These are phyloP conservation scores for Dinocampus coccinellae DNA, from an alignment of 2,888 invertebrate species.

Conservation along the genomic window DNA sequence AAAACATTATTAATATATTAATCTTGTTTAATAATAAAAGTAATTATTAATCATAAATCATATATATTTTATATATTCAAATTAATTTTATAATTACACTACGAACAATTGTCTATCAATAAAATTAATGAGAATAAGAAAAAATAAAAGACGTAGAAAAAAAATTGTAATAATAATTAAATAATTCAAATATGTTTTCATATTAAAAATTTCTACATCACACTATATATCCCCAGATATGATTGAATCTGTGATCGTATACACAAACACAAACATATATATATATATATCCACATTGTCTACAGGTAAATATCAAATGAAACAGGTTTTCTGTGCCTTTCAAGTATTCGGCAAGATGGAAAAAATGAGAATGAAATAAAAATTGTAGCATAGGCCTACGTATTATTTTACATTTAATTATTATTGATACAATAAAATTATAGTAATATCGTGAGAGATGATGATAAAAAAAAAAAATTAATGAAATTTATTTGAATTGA, in stretches of 20 bases:
- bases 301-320: conserved; percentile 11
- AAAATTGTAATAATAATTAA: too few species aligned
- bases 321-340: conserved; percentile 21
- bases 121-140: too few species aligned
- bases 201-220: not conserved
- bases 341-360: conserved; percentile 15
- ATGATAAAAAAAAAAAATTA: not conserved
- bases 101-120: too few species aligned
- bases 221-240: not conserved
- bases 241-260: not conserved
- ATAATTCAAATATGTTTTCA: too few species aligned
- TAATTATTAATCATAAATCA: too few species aligned
- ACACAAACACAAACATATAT: not conserved
- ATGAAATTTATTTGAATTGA: not conserved
- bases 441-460: not conserved
- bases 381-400: not conserved
- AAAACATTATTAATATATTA: conserved; percentile 10
- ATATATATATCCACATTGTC: conserved; percentile 38
- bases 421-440: not conserved
- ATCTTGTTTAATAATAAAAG: too few species aligned
- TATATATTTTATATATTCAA: too few species aligned
- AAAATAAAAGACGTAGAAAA: too few species aligned
- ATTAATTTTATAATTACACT: too few species aligned
- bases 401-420: not conserved
- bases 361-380: not conserved